Conservation (phyloP, 2,888 invertebrate genomes). For the Branchipolynoe longqiensis region DNA sequence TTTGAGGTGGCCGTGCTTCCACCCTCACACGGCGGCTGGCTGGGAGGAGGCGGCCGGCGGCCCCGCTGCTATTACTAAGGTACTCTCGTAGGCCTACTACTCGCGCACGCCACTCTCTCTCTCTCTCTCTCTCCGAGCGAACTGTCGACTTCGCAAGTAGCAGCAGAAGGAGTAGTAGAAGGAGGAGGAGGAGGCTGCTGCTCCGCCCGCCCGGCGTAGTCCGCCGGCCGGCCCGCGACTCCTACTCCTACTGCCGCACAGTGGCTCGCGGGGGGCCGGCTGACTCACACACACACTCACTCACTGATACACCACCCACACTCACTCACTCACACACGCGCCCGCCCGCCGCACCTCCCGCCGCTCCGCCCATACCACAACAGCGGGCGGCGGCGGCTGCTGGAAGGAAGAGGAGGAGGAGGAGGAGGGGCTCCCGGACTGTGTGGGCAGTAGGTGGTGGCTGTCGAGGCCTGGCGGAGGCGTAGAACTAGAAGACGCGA, state of each 20-base stretch:
- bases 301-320: not conserved
- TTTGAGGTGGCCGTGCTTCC: not conserved
- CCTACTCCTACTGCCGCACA: not conserved
- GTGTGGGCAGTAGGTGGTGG: conserved; percentile 13
- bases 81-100: not conserved
- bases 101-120: not conserved
- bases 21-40: not conserved
- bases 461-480: conserved; percentile 15
- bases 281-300: not conserved
- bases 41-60: not conserved
- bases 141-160: too few relatives aligned
- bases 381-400: not conserved
- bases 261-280: not conserved
- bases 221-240: too few relatives aligned
- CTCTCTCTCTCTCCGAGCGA: not conserved
- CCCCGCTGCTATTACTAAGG: too few relatives aligned
- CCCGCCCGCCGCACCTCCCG: not conserved
- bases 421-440: conserved; percentile 40
- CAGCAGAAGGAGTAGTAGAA: not conserved
- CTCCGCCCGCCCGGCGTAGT: not conserved
- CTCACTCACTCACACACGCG: not conserved
- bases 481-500: too few relatives aligned
- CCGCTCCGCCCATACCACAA: conserved; percentile 25
- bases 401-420: not conserved
- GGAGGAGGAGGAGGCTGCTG: not conserved